Evolutionary conservation across 1,140 invertebrate species (phyloP).

Genomic region (Monomorium pharaonis): DNA sequence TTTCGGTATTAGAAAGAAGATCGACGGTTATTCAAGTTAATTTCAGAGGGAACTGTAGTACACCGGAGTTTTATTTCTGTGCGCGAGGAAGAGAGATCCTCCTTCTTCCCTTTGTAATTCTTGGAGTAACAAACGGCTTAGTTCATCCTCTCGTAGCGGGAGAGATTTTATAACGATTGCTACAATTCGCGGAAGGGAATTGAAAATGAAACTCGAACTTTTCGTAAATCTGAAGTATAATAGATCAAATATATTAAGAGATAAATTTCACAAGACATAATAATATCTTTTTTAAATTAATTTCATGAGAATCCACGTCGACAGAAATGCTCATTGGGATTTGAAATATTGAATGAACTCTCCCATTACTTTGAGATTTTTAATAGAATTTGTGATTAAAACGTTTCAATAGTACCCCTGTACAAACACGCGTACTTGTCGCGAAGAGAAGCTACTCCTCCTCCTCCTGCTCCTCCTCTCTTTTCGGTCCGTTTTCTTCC

Average conservation of each 20-base stretch:
- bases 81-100: neutral
- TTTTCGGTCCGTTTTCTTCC: neutral
- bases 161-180: neutral
- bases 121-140: conserved; percentile 15
- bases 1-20: neutral
- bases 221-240: too few relatives aligned
- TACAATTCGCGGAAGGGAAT: neutral
- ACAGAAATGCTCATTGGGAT: neutral
- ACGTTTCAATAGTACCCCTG: neutral
- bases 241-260: neutral
- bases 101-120: conserved; percentile 24
- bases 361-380: neutral
- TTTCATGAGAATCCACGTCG: neutral
- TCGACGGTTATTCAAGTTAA: conserved; percentile 16
- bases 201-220: neutral
- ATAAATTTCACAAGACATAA: neutral
- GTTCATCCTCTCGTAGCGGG: neutral
- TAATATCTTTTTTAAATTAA: neutral
- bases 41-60: neutral
- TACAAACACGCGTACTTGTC: conserved; percentile 1
- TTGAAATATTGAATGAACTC: neutral
- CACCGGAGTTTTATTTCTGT: neutral
- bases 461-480: neutral
- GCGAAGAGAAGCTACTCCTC: conserved; percentile 42
- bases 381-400: neutral